Percentiles rank a stretch among this genome's conserved stretches.
Conservation (phyloP, 2,797 vertebrate species). For the Chaetophractus vellerosus region DNA sequence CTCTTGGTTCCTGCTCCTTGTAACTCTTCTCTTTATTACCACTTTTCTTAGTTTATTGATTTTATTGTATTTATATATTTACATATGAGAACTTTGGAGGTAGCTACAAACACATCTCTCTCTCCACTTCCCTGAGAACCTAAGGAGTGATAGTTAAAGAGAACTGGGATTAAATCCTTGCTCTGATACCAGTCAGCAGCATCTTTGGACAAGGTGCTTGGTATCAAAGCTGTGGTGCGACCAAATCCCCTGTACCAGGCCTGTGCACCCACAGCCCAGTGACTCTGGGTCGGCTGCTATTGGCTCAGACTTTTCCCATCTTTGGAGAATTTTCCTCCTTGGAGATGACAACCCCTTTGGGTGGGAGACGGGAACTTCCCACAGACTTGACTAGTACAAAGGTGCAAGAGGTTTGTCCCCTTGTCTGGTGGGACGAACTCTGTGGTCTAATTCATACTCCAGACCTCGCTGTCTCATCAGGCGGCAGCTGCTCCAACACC, state of each 20-base stretch:
- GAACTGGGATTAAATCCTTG: background rate
- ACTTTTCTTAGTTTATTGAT: background rate
- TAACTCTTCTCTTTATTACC: background rate
- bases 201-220: background rate
- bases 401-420: background rate
- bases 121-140: background rate
- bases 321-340: background rate
- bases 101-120: background rate
- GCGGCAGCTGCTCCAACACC: background rate
- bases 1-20: background rate
- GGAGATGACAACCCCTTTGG: background rate
- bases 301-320: background rate
- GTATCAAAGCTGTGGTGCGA: rapidly evolving
- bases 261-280: no score
- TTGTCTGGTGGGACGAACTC: background rate
- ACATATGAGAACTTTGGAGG: background rate
- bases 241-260: no score
- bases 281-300: background rate
- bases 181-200: background rate
- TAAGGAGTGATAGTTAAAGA: background rate
- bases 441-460: background rate
- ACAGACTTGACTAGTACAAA: background rate
- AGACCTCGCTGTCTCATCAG: rapidly evolving
- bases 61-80: background rate
- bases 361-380: background rate